A percentile compares a stretch with the other conserved stretches of the same genome.
These are phyloP conservation scores for Tipula lateralis DNA, from an alignment of 2,888 invertebrate genomes.

Conservation along the genomic window DNA sequence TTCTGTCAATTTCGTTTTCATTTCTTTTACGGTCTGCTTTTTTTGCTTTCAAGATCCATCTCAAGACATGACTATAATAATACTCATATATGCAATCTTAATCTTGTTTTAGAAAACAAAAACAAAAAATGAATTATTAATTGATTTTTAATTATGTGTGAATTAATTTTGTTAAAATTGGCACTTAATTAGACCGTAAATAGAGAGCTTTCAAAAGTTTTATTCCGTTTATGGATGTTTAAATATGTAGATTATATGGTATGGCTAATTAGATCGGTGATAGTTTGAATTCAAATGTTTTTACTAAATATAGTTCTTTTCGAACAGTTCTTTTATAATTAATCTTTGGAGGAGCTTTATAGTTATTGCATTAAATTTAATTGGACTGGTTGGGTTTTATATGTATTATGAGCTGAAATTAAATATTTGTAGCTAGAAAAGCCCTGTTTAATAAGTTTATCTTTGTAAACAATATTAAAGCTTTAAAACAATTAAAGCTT, in stretches of 20 bases:
- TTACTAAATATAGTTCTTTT: no score
- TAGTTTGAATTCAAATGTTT: no score
- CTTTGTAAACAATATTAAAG: no score
- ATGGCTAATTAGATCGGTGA: no score
- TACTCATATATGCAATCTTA: not conserved
- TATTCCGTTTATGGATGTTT: not conserved
- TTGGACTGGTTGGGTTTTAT: no score
- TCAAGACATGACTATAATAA: slow-evolving; percentile 24
- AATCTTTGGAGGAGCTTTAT: no score
- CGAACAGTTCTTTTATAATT: no score
- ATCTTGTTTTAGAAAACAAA: not conserved
- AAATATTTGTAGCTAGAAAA: no score
- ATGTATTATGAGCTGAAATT: no score
- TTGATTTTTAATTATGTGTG: slow-evolving; percentile 11
- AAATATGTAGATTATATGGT: not conserved
- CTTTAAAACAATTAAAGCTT: no score
- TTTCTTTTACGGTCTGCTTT: not conserved
- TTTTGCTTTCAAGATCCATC: not conserved
- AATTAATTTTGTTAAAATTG: slow-evolving; percentile 11
- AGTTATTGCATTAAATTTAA: no score
- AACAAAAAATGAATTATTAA: not conserved
- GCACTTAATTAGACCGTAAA: slow-evolving; percentile 1
- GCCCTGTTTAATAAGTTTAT: no score
- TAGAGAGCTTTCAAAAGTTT: not conserved
- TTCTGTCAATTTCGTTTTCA: slow-evolving; percentile 24